Evolutionary conservation across 2,888 invertebrate species (phyloP), one percentile per base, ranked within the genome.

Genomic region (Chymomyza procnemis): DNA sequence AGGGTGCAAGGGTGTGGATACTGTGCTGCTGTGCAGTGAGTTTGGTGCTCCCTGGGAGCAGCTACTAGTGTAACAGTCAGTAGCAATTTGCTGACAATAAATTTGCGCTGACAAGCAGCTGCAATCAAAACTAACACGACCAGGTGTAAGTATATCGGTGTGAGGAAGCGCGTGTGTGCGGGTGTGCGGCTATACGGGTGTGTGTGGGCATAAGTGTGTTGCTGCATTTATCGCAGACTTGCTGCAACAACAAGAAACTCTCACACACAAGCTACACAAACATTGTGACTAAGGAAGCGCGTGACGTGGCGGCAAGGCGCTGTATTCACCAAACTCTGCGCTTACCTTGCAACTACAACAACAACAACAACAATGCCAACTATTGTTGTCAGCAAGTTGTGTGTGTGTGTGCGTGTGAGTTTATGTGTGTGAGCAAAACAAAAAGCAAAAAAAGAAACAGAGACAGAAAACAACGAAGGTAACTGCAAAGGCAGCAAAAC

Each of bases 391-490:
- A 54, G 54, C 54, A 54, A 18, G 21, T 54, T 54, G 54, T 21
- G 54, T 52, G 52, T 8, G 8, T 4, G 52, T 16, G 52, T n/a
- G n/a, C n/a, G n/a, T 26, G 26, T 26, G 19, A 54, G 19, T n/a
- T n/a, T n/a, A n/a, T n/a, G n/a, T n/a, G n/a, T 26, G 26, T 26
- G 19, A 54, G 19, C 14, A 54, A 14, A 22, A 22, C 21, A 78
- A 78, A 74, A 71, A 71, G 69, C 73, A 75, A 69, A 69, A 74
- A 61, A 34, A 61, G 4, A 30, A 3, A 47, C 18, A 57, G n/a
- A 26, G 0, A 26, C 52, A 18, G n/a, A n/a, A n/a, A n/a, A n/a
- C n/a, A n/a, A n/a, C n/a, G n/a, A n/a, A n/a, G n/a, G n/a, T n/a
- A n/a, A n/a, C n/a, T n/a, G n/a, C 1, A 66, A 34, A 34, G 26